phyloP scores from a whole-genome alignment of 2,797 vertebrate species.

The Semotilus atromaculatus region DNA sequence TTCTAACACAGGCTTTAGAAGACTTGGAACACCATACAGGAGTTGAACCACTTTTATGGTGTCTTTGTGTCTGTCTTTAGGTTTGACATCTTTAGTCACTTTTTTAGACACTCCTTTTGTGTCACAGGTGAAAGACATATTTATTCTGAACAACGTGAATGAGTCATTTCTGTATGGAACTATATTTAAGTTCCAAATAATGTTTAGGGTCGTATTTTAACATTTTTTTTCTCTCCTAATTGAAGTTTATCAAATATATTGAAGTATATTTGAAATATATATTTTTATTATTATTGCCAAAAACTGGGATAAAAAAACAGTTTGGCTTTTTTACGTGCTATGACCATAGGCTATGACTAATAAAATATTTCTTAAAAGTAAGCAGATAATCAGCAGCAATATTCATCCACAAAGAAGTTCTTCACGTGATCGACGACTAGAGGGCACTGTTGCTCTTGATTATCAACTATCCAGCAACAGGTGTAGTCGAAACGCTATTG shows the following conservation, averaged over 20 bases:
- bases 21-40: not conserved
- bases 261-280: not conserved
- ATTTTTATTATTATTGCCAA: not conserved
- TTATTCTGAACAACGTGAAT: not conserved
- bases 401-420: not conserved
- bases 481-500: conserved; percentile 51
- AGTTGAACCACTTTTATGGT: not conserved
- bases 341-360: not conserved
- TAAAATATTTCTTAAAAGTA: not conserved
- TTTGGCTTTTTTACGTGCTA: not conserved
- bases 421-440: conserved; percentile 58
- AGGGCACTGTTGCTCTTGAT: conserved; percentile 73
- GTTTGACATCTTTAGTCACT: not conserved
- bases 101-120: not conserved
- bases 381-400: not conserved
- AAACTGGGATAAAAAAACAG: not conserved
- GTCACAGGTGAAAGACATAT: not conserved
- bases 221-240: no score
- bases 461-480: conserved; percentile 69
- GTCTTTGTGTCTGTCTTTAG: not conserved
- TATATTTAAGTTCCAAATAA: not conserved
- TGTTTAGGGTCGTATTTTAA: not conserved
- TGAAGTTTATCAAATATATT: no score
- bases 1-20: not conserved
- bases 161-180: not conserved